Base-by-base conservation (phyloP, 2,113 vertebrate genomes). In the Lates calcarifer region DNA sequence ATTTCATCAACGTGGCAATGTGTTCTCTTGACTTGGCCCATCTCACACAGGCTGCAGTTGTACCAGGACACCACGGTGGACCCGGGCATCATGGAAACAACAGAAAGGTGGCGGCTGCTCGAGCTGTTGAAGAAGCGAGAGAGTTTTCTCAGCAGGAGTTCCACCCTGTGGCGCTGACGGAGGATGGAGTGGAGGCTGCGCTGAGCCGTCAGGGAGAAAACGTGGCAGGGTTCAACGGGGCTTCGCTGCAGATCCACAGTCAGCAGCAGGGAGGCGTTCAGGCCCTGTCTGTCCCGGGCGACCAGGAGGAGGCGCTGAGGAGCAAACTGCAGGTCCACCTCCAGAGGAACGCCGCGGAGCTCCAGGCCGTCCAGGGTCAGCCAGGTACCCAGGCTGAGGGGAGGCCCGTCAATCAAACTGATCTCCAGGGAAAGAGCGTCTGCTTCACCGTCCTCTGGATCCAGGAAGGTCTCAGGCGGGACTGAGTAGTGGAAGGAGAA, bases 361-460 rank as follows among this genome's bases (percentile, higher is more conserved):
- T 57, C 64, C 57, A 91, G 82, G 58, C 73, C 39, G 15, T 92
- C 74, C 22, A 95, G 86, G 0, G 79, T 76, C 61, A 95, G 45
- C 93, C 94, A 95, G 64, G 84, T 83, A 63, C 86, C 83, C 0
- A 65, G 15, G 31, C 79, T 90, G 0, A 0, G 2, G 0, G 83
- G 86, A 60, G 89, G 92, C 13, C 89, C 64, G 0, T 90, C 89
- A 1, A 45, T 65, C 18, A 89, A 65, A 22, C 43, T 65, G 56
- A 94, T 73, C 13, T 82, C 65, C 20, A 95, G 73, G 17, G 83
- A 89, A 26, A 95, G 69, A 47, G 3, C 69, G 5, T 82, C 86
- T 31, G 89, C 82, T 60, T 85, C 79, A 33, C 94, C 90, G 0
- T 95, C 94, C 10, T 95, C 92, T n/a, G 87, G 53, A 3, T 95